Evolutionary conservation across 2,797 vertebrate species (phyloP).

Genomic region (Gymnoscopelus braueri): DNA sequence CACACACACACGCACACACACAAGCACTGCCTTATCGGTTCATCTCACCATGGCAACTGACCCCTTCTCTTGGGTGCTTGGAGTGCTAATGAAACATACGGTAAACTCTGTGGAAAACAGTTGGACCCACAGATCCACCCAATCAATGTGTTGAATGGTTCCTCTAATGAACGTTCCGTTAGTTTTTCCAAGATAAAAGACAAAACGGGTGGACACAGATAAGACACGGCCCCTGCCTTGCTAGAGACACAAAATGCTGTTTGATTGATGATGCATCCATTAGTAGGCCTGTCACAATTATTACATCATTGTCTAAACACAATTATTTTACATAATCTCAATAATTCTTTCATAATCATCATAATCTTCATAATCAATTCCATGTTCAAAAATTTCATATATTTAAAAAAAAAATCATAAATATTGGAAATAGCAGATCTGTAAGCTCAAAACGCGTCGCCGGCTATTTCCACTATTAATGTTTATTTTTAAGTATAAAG

Average conservation of each 20-base stretch:
- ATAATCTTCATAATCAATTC: no score
- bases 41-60: constrained; percentile 52
- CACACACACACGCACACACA: constrained; percentile 10
- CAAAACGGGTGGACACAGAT: constrained; percentile 39
- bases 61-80: constrained; percentile 37
- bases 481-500: no score
- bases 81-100: constrained; percentile 40
- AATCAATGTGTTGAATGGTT: constrained; percentile 58
- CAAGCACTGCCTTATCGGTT: constrained; percentile 39
- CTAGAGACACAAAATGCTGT: constrained; percentile 27
- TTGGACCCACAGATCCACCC: constrained; percentile 58
- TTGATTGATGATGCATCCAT: constrained; percentile 21
- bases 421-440: no score
- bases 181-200: constrained; percentile 61
- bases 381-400: no score
- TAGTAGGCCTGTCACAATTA: background rate
- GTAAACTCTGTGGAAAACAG: constrained; percentile 53
- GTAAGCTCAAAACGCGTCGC: no score
- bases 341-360: no score
- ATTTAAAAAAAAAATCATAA: no score
- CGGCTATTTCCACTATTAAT: no score
- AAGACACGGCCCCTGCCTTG: background rate
- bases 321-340: no score
- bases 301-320: no score
- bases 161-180: constrained; percentile 59